Percentiles rank a stretch among this genome's conserved stretches.
phyloP scores from a whole-genome alignment of 2,797 vertebrate genomes.

The Dryobates pubescens region DNA sequence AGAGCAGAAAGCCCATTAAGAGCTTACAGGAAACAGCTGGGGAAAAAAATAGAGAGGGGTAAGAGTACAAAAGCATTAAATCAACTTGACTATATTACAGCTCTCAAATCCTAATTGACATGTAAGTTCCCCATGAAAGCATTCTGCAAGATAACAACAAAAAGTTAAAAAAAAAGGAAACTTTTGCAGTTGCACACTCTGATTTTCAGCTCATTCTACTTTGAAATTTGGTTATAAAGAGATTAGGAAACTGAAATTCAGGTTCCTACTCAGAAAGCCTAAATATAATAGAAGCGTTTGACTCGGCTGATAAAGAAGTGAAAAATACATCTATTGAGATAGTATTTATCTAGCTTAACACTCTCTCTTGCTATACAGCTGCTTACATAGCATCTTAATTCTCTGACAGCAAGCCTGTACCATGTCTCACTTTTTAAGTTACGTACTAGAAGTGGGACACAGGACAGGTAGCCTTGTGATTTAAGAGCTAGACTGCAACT shows the following conservation, averaged over 20 bases:
- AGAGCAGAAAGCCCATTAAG: conserved; percentile 17
- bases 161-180: background rate
- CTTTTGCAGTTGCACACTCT: background rate
- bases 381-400: background rate
- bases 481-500: conserved; percentile 18
- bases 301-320: background rate
- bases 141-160: background rate
- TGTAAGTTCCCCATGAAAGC: background rate
- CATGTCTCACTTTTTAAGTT: background rate
- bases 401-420: background rate
- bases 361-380: background rate
- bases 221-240: background rate
- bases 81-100: background rate
- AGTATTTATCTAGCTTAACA: background rate
- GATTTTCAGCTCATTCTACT: background rate
- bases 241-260: background rate
- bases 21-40: background rate
- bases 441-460: background rate
- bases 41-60: background rate
- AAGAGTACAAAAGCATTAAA: background rate
- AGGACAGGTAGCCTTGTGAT: background rate
- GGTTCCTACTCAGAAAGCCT: background rate
- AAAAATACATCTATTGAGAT: background rate
- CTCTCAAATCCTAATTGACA: background rate
- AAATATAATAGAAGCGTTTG: background rate